Evolutionary conservation across 1,140 invertebrate species (phyloP).

Genomic region (Rhopalosiphum maidis): DNA sequence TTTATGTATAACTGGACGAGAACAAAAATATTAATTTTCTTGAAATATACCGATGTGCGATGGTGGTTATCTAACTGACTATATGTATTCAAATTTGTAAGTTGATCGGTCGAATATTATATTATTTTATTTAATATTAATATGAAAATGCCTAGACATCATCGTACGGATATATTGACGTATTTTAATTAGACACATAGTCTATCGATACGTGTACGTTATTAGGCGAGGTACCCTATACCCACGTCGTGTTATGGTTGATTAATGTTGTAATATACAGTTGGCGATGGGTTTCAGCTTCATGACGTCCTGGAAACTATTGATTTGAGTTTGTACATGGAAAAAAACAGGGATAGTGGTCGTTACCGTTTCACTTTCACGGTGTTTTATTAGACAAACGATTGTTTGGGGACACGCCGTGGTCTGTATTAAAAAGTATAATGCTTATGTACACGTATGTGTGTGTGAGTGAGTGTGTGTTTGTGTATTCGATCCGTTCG

Average conservation of each 20-base stretch:
- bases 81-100: no score
- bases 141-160: no score
- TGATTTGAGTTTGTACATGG: neutral
- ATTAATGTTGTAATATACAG: neutral
- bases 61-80: no score
- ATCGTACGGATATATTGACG: no score
- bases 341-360: neutral
- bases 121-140: no score
- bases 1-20: no score
- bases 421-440: conserved; percentile 10
- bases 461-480: no score
- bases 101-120: no score
- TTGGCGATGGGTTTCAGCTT: neutral
- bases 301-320: neutral
- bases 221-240: neutral
- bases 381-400: conserved; percentile 8
- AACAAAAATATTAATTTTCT: no score
- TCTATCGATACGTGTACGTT: no score
- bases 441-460: neutral
- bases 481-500: neutral
- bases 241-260: neutral
- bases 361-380: neutral
- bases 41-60: no score
- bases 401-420: neutral
- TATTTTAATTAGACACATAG: no score